Evolutionary conservation across 2,888 invertebrate species (phyloP).

Genomic region (Frankliniella fusca): DNA sequence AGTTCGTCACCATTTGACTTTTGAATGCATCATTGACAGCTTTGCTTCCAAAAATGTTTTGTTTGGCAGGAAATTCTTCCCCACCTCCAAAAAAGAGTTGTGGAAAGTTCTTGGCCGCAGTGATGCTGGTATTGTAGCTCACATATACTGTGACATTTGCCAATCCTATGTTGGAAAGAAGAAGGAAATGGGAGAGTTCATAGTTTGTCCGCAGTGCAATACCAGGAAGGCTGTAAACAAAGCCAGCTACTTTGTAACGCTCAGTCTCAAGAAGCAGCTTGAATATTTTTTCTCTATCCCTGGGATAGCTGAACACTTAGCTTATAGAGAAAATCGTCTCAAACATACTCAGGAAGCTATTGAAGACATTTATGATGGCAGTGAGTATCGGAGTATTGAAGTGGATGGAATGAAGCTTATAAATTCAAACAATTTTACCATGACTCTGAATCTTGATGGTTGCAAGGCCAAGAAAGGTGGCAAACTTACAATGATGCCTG

Average conservation of each 20-base stretch:
- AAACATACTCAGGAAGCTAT: neutral
- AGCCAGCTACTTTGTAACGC: neutral
- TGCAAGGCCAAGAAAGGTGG: neutral
- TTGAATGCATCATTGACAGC: neutral
- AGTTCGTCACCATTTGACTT: neutral
- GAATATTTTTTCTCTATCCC: neutral
- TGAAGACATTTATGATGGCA: neutral
- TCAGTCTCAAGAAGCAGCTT: neutral
- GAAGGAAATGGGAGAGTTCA: neutral
- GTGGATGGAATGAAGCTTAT: neutral
- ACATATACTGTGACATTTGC: neutral
- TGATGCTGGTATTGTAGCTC: neutral
- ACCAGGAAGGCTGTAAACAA: neutral
- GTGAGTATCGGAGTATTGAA: neutral
- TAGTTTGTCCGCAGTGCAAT: neutral
- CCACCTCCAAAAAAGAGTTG: neutral
- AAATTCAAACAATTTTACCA: neutral
- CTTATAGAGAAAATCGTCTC: neutral
- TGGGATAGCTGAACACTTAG: neutral
- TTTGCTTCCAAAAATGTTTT: neutral
- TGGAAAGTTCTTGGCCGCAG: neutral
- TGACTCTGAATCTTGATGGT: neutral
- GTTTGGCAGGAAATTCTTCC: neutral
- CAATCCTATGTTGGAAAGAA: neutral
- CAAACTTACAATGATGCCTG: no score